Evolutionary conservation across 2,888 invertebrate genomes (phyloP).

Genomic region (Galerucella pusilla): DNA sequence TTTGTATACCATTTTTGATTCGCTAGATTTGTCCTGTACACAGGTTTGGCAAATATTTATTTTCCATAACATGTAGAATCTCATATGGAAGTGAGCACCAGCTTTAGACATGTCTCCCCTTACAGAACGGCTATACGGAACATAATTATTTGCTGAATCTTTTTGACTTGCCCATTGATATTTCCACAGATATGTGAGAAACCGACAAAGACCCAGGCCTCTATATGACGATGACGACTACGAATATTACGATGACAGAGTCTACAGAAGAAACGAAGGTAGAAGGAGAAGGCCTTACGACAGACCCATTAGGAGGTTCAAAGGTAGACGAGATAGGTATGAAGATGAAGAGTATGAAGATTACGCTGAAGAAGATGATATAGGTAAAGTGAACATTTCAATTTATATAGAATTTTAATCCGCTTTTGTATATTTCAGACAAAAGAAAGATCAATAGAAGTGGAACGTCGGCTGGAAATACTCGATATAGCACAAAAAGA

Average conservation of each 20-base stretch:
- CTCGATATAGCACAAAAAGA: conserved; percentile 14
- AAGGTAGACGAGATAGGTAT: conserved; percentile 53
- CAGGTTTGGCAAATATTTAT: no score
- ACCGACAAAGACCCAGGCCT: conserved; percentile 68
- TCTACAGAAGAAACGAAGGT: conserved; percentile 48
- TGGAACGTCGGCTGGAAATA: conserved; percentile 13
- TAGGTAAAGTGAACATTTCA: conserved; percentile 24
- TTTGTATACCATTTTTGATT: no score
- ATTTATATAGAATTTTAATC: conserved; percentile 3
- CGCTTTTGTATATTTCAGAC: conserved; percentile 38
- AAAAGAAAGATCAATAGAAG: conserved; percentile 30
- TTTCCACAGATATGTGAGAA: conserved; percentile 66
- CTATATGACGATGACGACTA: conserved; percentile 66
- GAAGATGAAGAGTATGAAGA: conserved; percentile 55
- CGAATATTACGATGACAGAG: conserved; percentile 29
- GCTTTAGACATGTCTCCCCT: no score
- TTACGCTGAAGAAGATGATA: conserved; percentile 37
- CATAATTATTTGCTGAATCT: no score
- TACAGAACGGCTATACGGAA: no score
- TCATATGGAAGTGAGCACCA: no score
- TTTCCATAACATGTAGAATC: no score
- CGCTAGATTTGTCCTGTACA: no score
- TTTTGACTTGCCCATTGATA: neutral
- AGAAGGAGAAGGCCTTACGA: conserved; percentile 54
- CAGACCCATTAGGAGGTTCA: conserved; percentile 49